These are phyloP conservation scores for Saguinus midas DNA, from an alignment of 2,113 vertebrate genomes.

Conservation along the genomic window DNA sequence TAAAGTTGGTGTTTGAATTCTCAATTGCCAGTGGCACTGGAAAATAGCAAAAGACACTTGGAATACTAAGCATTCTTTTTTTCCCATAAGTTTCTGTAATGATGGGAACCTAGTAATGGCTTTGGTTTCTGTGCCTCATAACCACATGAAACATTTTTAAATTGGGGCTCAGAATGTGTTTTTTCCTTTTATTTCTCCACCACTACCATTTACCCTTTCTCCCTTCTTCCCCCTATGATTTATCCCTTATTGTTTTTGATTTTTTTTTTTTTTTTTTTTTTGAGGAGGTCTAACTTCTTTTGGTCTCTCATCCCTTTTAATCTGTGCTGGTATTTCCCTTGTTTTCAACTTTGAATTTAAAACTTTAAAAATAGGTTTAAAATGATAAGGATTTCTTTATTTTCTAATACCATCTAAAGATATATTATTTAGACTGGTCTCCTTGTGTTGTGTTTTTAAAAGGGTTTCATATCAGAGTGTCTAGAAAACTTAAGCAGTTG, in stretches of 20 bases:
- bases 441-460: slow-evolving; percentile 36
- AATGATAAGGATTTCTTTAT: slow-evolving; percentile 56
- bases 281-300: neutral
- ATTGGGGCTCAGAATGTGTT: neutral
- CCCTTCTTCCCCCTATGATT: neutral
- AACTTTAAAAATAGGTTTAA: slow-evolving; percentile 52
- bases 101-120: neutral
- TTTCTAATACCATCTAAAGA: slow-evolving; percentile 38
- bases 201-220: neutral
- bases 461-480: slow-evolving; percentile 48
- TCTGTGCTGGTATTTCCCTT: slow-evolving; percentile 20
- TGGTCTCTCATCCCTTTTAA: slow-evolving; percentile 9
- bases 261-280: neutral
- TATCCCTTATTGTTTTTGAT: slow-evolving; percentile 25
- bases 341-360: slow-evolving; percentile 56
- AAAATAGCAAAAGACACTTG: slow-evolving; percentile 41
- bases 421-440: slow-evolving; percentile 18
- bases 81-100: neutral
- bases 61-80: neutral
- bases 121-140: slow-evolving; percentile 1
- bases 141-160: neutral
- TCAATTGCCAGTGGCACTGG: slow-evolving; percentile 44
- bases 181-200: neutral
- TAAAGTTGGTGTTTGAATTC: neutral
- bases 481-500: slow-evolving; percentile 40